These are phyloP conservation scores for Macrostomum lignano DNA, from an alignment of 1,140 invertebrate species.

Conservation along the genomic window DNA sequence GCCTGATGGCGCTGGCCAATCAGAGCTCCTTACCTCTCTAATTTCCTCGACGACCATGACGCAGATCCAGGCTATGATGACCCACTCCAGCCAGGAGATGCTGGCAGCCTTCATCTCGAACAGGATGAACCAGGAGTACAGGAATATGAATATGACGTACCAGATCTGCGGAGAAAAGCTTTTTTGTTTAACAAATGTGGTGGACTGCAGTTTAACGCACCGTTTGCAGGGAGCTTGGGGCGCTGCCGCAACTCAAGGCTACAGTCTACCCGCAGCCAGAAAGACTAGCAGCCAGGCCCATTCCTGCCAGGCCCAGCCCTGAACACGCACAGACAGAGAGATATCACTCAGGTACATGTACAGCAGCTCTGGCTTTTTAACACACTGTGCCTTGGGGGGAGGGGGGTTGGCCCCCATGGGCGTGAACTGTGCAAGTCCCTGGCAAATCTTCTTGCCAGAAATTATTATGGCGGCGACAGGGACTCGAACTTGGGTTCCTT, in stretches of 20 bases:
- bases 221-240: slow-evolving; percentile 1
- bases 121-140: background rate
- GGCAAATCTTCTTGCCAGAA: too few species aligned
- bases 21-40: slow-evolving; percentile 17
- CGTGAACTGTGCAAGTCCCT: too few species aligned
- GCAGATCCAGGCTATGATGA: slow-evolving; percentile 15
- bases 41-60: slow-evolving; percentile 17
- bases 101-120: background rate
- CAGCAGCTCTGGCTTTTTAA: too few species aligned
- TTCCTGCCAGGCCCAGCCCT: background rate
- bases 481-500: too few species aligned
- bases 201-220: background rate
- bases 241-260: background rate
- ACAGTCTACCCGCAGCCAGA: background rate
- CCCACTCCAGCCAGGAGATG: slow-evolving; percentile 10
- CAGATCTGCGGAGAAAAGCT: background rate
- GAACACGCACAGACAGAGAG: background rate
- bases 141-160: slow-evolving; percentile 1
- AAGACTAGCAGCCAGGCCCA: background rate
- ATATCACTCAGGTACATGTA: too few species aligned
- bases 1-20: too few species aligned
- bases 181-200: background rate
- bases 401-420: too few species aligned
- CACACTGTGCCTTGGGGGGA: too few species aligned
- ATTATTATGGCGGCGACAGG: too few species aligned